A percentile compares a stretch with the other conserved stretches of the same genome.
These are phyloP conservation scores for Mycogona germanica DNA, from an alignment of 2,888 invertebrate species.

Conservation along the genomic window DNA sequence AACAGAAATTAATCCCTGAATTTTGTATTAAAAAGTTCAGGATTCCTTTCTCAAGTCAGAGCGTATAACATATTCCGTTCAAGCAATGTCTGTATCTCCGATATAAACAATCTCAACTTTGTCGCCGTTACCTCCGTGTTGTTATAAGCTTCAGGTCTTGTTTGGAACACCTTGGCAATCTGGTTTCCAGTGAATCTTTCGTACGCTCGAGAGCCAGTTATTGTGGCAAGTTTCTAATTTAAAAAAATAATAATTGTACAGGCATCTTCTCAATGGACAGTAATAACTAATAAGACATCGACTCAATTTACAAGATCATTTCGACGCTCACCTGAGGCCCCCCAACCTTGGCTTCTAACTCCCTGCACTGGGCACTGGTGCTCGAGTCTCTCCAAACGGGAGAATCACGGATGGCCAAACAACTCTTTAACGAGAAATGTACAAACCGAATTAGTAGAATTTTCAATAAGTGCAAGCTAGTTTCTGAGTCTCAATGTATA, in stretches of 20 bases:
- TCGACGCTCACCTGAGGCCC: slow-evolving; percentile 53
- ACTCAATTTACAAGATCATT: too few species aligned
- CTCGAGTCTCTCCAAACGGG: slow-evolving; percentile 98
- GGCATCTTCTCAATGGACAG: not conserved
- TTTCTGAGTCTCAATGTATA: not conserved
- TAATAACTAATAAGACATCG: too few species aligned
- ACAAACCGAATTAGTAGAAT: slow-evolving; percentile 3
- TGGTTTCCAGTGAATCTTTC: slow-evolving; percentile 89
- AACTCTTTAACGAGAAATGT: slow-evolving; percentile 30
- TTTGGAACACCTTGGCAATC: slow-evolving; percentile 74
- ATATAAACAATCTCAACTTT: not conserved
- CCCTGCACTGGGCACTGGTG: slow-evolving; percentile 56
- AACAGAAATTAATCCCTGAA: too few species aligned
- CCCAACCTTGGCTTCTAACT: slow-evolving; percentile 69
- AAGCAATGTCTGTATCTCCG: too few species aligned
- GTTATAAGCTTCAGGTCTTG: slow-evolving; percentile 52
- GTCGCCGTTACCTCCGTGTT: slow-evolving; percentile 51
- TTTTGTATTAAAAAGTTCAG: not conserved
- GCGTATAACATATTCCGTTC: too few species aligned
- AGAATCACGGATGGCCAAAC: slow-evolving; percentile 64
- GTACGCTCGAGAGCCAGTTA: slow-evolving; percentile 77
- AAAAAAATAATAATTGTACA: slow-evolving; percentile 11
- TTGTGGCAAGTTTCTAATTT: slow-evolving; percentile 53
- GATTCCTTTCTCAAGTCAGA: too few species aligned
- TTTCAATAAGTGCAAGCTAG: not conserved